phyloP scores from a whole-genome alignment of 2,797 vertebrate species.

The Meda fulgida region DNA sequence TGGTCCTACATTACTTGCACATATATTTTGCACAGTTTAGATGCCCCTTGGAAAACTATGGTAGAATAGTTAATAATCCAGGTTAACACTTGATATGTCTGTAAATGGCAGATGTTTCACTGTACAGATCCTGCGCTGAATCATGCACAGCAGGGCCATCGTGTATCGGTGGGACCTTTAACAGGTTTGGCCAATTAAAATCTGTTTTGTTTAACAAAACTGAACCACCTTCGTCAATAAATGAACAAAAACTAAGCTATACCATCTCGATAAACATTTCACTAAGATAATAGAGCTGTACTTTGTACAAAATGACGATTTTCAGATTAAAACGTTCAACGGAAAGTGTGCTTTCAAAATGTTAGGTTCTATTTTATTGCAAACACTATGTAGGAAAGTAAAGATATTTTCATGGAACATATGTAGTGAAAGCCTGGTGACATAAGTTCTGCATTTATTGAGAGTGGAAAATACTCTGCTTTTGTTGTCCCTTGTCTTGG shows the following conservation, averaged over 20 bases:
- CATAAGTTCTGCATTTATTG: background rate
- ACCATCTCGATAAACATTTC: background rate
- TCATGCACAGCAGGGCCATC: background rate
- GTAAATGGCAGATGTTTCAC: background rate
- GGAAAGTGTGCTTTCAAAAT: conserved; percentile 2
- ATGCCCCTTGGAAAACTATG: conserved; percentile 8
- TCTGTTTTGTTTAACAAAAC: background rate
- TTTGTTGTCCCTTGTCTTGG: background rate
- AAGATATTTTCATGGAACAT: background rate
- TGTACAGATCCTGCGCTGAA: background rate
- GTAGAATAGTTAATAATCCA: background rate
- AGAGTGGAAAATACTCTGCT: background rate
- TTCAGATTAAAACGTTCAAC: background rate
- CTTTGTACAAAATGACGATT: background rate
- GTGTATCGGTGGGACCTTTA: background rate
- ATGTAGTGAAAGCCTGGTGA: background rate
- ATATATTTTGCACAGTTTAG: conserved; percentile 48
- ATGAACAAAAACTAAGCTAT: background rate
- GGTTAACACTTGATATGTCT: background rate
- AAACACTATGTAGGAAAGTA: conserved; percentile 15
- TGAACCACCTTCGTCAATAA: background rate
- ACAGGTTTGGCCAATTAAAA: background rate
- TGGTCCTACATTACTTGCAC: conserved; percentile 6
- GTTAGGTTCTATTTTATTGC: background rate
- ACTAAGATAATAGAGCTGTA: background rate